Evolutionary conservation across 2,113 vertebrate genomes (phyloP), one percentile per base, ranked within the genome.

Genomic region (Sciurus niger): DNA sequence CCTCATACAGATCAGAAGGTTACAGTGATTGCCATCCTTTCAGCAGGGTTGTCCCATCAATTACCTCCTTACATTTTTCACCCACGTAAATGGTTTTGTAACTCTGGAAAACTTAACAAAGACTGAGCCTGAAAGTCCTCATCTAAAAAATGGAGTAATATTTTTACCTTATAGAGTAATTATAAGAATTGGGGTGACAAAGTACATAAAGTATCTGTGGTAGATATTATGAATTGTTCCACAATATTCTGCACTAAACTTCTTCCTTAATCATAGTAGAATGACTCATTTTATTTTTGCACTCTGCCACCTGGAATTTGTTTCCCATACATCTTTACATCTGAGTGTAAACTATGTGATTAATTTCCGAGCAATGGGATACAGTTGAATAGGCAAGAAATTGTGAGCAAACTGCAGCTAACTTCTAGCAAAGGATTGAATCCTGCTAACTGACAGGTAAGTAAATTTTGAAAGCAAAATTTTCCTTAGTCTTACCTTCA

Each of bases 231-330:
- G 68, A 82, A 34, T 89, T 78, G 4, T 43, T 77, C 24, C 22
- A 53, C 53, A 68, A 11, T 46, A 76, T 34, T 79, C 20, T n/a
- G 2, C 40, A 80, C 40, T 48, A 63, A 4, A 1, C 6, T 87
- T 89, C 24, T 55, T 84, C 8, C 30, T 70, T 91, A 72, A 48
- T 40, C 40, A 40, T 43, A 88, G 6, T 9, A 79, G 25, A 90
- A 93, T n/a, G 37, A 32, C 78, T 87, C 82, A 74, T 84, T 94
- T 95, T 95, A 95, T 72, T 37, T 72, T 94, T 28, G 8, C 17
- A 32, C 6, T 84, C 48, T 22, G 11, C 30, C 16, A 40, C 30
- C 32, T 88, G 32, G 13, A 89, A 83, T 60, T 80, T 30, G 74
- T 93, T 87, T 83, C 2, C 16, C 7, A 46, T 73, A 63, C 3